Evolutionary conservation across 2,888 invertebrate species (phyloP), one percentile per base, ranked within the genome.

Genomic region (Microctonus brassicae): DNA sequence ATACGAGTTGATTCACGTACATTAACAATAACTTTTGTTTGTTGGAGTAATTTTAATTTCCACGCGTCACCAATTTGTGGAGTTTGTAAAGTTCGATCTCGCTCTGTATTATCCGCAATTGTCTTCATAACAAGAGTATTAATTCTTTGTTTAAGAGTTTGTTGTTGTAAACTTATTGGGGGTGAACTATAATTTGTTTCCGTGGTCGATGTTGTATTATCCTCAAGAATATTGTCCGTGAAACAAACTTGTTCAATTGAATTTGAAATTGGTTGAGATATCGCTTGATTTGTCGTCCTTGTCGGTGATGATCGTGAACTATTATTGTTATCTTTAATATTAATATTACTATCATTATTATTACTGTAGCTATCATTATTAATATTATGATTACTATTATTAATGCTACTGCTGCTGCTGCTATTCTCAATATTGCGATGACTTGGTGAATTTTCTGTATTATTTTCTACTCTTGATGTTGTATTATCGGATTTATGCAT

Each of bases 41-140:
- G 93, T 83, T 95, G 95, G 65, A 96, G 90, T 69, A 95, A 91
- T 87, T 93, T 94, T 42, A 93, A 91, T 84, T 94, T 93, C 94
- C 95, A 95, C 0, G 93, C 92, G 81, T 95, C 94, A 73, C 94
- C 91, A 84, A 85, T 78, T 62, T 85, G 86, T 1, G 82, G 78
- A 6, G 80, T 81, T 68, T 87, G 87, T 47, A 88, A 80, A 76
- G 78, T 90, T 13, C 90, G 88, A 82, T 92, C 92, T 64, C 90
- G 89, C 36, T 92, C 92, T 0, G 92, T 94, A 85, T 97, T 97
- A 84, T 97, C 96, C 57, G 96, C 96, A 74, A 97, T 89, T 64
- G 96, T 96, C 85, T 95, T 95, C 84, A 96, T 93, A 1, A 97
- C 94, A 82, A 97, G 91, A 72, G 92, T 94, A 88, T 96, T 96